Evolutionary conservation across 2,113 vertebrate genomes (phyloP), one percentile per base, ranked within the genome.

Genomic region (Opisthocomus hoazin): DNA sequence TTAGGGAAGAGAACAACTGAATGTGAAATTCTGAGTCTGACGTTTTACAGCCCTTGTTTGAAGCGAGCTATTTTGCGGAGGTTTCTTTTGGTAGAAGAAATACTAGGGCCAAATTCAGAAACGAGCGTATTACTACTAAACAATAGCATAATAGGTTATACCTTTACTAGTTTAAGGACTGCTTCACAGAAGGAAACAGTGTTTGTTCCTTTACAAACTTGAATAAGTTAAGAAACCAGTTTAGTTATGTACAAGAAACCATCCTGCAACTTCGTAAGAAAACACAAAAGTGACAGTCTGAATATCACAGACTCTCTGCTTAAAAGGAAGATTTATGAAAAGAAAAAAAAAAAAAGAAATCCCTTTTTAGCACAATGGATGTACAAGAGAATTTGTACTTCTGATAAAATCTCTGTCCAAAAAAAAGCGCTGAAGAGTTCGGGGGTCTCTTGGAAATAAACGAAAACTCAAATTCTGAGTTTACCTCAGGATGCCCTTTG

Each of bases 271-370:
- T 58, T 36, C 3, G 10, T 63, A 27, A 63, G 37, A 65, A 95
- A 37, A 32, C 23, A 53, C 48, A 57, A 48, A 56, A 68, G 53
- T 29, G 12, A 45, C 0, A 0, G 20, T 48, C 5, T n/a, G 73
- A 89, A 69, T 10, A 56, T 5, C 7, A 9, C 60, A 37, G 24
- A 4, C 23, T 2, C 70, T 88, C 60, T 75, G 3, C 54, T 81
- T 27, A 78, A 27, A 74, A 50, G 8, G 15, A 64, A 71, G 24
- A 32, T 46, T 24, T 34, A 27, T 9, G 6, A 41, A 50, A 57
- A 66, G 9, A 12, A 53, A 51, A 30, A 30, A 61, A 34, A 48
- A 27, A 54, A 10, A 48, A 27, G 48, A 10, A 11, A 13, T 10
- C 32, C 2, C 7, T 53, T 69, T 93, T 69, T 87, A 83, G 57